Conservation (phyloP, 2,797 vertebrate species). For the Pristis pectinata region DNA sequence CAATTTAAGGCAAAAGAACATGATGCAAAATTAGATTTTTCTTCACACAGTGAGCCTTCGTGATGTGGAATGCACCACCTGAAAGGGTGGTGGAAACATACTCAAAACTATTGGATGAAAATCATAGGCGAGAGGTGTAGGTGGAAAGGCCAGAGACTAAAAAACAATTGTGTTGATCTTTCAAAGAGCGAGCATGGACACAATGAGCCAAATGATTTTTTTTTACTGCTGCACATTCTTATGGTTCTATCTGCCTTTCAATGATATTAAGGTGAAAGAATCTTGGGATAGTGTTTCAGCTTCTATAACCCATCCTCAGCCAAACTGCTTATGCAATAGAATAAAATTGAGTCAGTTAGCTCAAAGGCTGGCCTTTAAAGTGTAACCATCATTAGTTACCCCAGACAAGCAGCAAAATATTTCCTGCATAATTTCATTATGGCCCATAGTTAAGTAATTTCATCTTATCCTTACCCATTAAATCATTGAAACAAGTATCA, state of each 20-base stretch:
- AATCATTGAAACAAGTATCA: background rate
- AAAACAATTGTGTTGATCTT: too few relatives aligned
- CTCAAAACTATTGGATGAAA: too few relatives aligned
- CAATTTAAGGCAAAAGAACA: too few relatives aligned
- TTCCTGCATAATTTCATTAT: background rate
- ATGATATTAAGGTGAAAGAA: background rate
- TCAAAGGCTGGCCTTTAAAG: background rate
- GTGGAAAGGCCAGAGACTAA: too few relatives aligned
- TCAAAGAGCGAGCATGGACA: too few relatives aligned
- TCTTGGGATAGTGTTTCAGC: background rate
- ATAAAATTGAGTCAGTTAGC: background rate
- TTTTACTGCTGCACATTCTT: background rate
- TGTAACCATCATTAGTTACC: background rate
- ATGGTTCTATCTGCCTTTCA: background rate
- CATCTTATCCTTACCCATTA: background rate
- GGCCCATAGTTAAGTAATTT: background rate
- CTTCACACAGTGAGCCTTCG: background rate
- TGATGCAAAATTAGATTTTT: too few relatives aligned
- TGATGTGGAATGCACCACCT: background rate
- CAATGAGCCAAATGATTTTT: too few relatives aligned
- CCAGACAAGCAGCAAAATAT: background rate
- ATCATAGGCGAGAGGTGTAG: too few relatives aligned
- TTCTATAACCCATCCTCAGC: background rate
- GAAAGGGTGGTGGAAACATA: background rate
- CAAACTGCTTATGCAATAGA: background rate